A percentile compares a stretch with the other conserved stretches of the same genome.
Conservation (phyloP, 2,113 vertebrate species). For the Scytalopus superciliaris region DNA sequence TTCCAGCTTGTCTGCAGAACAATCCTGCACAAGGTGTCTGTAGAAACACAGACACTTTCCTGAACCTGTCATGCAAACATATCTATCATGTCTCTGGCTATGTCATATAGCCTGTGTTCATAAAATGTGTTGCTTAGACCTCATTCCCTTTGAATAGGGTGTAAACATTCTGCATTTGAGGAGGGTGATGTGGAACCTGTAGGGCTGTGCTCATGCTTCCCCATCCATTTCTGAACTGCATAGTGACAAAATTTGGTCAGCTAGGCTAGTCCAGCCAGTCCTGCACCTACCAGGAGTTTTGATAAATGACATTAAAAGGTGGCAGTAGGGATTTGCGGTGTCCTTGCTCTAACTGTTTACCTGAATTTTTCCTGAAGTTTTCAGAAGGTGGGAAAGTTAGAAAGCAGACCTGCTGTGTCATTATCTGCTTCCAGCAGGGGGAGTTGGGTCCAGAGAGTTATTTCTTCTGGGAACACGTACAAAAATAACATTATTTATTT, state of each 20-base stretch:
- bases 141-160: background rate
- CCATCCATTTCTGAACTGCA: background rate
- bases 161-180: background rate
- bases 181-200: background rate
- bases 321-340: background rate
- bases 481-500: constrained; percentile 33
- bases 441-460: constrained; percentile 68
- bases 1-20: background rate
- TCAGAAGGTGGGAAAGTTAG: background rate
- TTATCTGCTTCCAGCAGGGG: constrained; percentile 75
- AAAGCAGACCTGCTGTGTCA: background rate
- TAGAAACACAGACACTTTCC: background rate
- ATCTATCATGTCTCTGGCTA: background rate
- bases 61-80: background rate
- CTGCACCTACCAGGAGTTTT: background rate
- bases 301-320: background rate
- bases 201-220: background rate
- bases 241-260: background rate
- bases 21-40: accelerated
- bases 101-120: accelerated
- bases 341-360: background rate
- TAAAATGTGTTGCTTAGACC: background rate
- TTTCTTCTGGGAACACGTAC: constrained; percentile 44
- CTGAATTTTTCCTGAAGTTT: background rate
- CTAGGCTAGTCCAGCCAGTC: background rate